A percentile compares a stretch with the other conserved stretches of the same genome.
These are phyloP conservation scores for Mizuhopecten yessoensis DNA, from an alignment of 1,140 invertebrate genomes.

Conservation along the genomic window DNA sequence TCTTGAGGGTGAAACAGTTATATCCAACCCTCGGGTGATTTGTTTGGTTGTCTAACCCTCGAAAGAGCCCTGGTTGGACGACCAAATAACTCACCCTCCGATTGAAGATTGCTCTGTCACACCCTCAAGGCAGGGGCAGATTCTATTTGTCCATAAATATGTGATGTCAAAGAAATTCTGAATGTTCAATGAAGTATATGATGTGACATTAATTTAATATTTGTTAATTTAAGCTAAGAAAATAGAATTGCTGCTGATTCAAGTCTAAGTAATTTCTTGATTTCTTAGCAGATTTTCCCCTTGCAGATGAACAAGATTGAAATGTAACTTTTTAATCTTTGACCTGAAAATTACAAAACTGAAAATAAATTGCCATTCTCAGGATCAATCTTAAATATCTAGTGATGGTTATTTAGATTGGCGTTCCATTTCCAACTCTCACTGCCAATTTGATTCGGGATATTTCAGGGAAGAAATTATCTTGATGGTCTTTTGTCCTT, in stretches of 20 bases:
- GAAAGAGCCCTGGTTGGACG: too few species aligned
- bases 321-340: background rate
- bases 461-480: background rate
- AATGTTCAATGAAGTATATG: too few species aligned
- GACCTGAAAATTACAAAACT: conserved; percentile 19
- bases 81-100: background rate
- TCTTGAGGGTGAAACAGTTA: too few species aligned
- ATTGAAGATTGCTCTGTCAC: too few species aligned
- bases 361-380: conserved; percentile 30
- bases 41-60: too few species aligned
- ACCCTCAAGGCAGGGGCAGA: too few species aligned
- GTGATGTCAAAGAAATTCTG: background rate
- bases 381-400: background rate
- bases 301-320: background rate
- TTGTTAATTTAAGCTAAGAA: too few species aligned
- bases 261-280: background rate
- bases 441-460: conserved; percentile 7
- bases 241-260: background rate
- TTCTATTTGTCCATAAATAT: too few species aligned
- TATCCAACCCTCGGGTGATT: too few species aligned
- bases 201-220: too few species aligned
- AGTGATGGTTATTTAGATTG: background rate
- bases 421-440: background rate
- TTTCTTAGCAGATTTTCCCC: background rate
- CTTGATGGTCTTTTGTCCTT: conserved; percentile 13